phyloP scores from a whole-genome alignment of 2,113 vertebrate species.

The Crotalus viridis region DNA sequence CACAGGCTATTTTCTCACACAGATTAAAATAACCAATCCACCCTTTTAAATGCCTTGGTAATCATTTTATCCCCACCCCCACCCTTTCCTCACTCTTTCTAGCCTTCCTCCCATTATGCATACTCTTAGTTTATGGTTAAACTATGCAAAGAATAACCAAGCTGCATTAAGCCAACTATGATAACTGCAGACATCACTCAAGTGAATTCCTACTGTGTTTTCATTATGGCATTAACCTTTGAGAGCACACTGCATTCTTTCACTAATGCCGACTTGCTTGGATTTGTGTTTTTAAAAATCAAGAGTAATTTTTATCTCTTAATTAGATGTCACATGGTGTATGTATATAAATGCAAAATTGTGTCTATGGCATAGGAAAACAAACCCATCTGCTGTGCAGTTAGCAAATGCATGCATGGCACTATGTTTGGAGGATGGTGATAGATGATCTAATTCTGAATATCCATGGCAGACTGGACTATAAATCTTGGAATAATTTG shows the following conservation, averaged over 20 bases:
- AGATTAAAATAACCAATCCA: not conserved
- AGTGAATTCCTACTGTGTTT: not conserved
- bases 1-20: not conserved
- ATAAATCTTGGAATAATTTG: constrained; percentile 51
- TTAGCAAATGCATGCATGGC: constrained; percentile 10
- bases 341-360: constrained; percentile 6
- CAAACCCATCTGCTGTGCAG: constrained; percentile 39
- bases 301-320: constrained; percentile 10
- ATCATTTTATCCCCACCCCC: not conserved
- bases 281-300: constrained; percentile 36
- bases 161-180: not conserved
- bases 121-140: not conserved
- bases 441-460: constrained; percentile 44
- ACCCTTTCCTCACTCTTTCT: not conserved
- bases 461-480: constrained; percentile 38
- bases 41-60: not conserved
- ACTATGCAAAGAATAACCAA: not conserved
- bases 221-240: constrained; percentile 12
- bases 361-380: not conserved
- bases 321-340: constrained; percentile 21
- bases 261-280: not conserved
- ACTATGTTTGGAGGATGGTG: constrained; percentile 39
- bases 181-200: constrained; percentile 19
- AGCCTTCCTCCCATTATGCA: not conserved
- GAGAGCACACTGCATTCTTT: constrained; percentile 4